phyloP scores from a whole-genome alignment of 2,113 vertebrate species.

The Sylvietta virens region DNA sequence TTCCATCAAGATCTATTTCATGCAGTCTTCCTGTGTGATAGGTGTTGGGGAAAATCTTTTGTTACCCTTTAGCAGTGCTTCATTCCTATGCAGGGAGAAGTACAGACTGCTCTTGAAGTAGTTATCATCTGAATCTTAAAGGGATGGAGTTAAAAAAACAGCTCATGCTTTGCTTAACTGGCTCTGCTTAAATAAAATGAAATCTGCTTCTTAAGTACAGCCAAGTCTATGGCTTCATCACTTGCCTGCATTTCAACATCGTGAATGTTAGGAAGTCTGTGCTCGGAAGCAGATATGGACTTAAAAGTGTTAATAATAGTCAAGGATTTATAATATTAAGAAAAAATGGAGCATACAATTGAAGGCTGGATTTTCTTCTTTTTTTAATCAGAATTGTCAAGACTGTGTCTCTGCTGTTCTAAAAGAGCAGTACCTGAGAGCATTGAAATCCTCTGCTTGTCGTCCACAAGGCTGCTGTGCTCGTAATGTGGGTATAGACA shows the following conservation, averaged over 20 bases:
- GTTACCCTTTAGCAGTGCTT: not conserved
- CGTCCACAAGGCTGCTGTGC: not conserved
- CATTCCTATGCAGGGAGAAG: not conserved
- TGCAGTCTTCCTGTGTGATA: not conserved
- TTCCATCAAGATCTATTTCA: not conserved
- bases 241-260: not conserved
- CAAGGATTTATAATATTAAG: not conserved
- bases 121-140: not conserved
- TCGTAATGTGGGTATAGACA: not conserved
- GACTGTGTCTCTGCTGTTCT: not conserved
- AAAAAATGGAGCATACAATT: accelerated
- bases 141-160: too few species aligned
- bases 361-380: not conserved
- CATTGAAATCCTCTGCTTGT: not conserved
- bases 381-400: not conserved
- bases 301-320: not conserved
- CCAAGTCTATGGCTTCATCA: not conserved
- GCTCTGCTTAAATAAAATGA: not conserved
- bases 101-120: not conserved
- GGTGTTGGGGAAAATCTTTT: not conserved
- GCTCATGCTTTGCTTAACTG: not conserved
- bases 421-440: not conserved
- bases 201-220: not conserved
- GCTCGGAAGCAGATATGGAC: not conserved
- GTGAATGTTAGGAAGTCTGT: not conserved